These are phyloP conservation scores for Telmatochromis sp. DNA, from an alignment of 2,113 vertebrate genomes.

Conservation along the genomic window DNA sequence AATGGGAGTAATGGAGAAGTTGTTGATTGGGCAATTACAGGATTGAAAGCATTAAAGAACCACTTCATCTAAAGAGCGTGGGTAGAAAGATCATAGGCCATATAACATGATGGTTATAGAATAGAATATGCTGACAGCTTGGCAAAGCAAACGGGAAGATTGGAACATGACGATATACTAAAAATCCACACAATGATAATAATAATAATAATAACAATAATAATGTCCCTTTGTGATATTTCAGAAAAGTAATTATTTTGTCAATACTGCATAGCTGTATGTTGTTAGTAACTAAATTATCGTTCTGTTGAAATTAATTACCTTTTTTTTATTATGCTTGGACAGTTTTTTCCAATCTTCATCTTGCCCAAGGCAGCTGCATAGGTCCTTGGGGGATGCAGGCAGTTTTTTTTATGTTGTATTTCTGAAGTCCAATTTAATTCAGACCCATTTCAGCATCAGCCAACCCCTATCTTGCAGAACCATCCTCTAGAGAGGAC, in stretches of 20 bases:
- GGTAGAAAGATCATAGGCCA: neutral
- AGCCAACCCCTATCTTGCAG: constrained; percentile 20
- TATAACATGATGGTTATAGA: neutral
- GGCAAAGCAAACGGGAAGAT: neutral
- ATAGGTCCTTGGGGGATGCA: constrained; percentile 14
- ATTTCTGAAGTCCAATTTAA: constrained; percentile 34
- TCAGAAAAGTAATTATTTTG: neutral
- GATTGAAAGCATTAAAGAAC: neutral
- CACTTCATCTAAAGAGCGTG: neutral
- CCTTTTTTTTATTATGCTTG: constrained; percentile 5
- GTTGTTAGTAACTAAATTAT: constrained; percentile 18
- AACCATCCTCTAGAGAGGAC: constrained; percentile 36
- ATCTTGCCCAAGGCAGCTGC: constrained; percentile 10
- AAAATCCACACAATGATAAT: neutral
- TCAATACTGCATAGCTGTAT: neutral
- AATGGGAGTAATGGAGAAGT: neutral
- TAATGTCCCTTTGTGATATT: neutral
- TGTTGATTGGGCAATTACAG: neutral
- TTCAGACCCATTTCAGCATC: constrained; percentile 36
- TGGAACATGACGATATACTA: neutral
- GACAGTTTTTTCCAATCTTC: constrained; percentile 11
- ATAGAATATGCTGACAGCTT: neutral
- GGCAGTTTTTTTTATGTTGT: neutral
- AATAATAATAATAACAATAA: neutral
- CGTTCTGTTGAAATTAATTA: constrained; percentile 25